These are phyloP conservation scores for Petromus typicus DNA, from an alignment of 2,113 vertebrate genomes.

Conservation along the genomic window DNA sequence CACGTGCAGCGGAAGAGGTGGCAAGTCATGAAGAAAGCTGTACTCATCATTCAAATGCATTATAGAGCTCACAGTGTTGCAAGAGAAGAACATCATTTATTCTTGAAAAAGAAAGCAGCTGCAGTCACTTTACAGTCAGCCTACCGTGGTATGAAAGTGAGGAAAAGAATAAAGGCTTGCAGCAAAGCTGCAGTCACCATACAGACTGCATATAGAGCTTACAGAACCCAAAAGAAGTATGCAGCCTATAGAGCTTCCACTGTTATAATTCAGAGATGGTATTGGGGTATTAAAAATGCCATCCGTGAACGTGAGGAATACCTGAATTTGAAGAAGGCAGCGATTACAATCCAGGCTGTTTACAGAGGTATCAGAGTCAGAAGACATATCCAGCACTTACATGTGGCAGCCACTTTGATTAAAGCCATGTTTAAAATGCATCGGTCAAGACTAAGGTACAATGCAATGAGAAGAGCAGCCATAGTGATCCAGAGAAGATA, in stretches of 20 bases:
- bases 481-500: conserved; percentile 89
- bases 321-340: conserved; percentile 82
- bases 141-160: conserved; percentile 88
- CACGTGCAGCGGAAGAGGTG: conserved; percentile 83
- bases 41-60: conserved; percentile 86
- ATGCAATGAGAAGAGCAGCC: conserved; percentile 86
- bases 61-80: conserved; percentile 86
- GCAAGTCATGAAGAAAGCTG: conserved; percentile 83
- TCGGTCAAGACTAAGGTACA: conserved; percentile 82
- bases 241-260: conserved; percentile 81
- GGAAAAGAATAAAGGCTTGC: conserved; percentile 80
- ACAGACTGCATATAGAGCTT: conserved; percentile 88
- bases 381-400: conserved; percentile 79
- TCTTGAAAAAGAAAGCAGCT: conserved; percentile 84
- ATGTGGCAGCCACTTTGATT: conserved; percentile 87
- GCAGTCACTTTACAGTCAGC: conserved; percentile 87
- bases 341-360: conserved; percentile 88
- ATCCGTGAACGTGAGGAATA: conserved; percentile 84
- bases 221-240: conserved; percentile 84
- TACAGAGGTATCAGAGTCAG: conserved; percentile 88
- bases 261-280: conserved; percentile 88
- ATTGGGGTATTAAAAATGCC: conserved; percentile 77
- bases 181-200: conserved; percentile 87
- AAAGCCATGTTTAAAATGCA: conserved; percentile 89
- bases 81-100: conserved; percentile 76